Conservation (phyloP, 2,113 vertebrate genomes). For the Heloderma charlesbogerti region DNA sequence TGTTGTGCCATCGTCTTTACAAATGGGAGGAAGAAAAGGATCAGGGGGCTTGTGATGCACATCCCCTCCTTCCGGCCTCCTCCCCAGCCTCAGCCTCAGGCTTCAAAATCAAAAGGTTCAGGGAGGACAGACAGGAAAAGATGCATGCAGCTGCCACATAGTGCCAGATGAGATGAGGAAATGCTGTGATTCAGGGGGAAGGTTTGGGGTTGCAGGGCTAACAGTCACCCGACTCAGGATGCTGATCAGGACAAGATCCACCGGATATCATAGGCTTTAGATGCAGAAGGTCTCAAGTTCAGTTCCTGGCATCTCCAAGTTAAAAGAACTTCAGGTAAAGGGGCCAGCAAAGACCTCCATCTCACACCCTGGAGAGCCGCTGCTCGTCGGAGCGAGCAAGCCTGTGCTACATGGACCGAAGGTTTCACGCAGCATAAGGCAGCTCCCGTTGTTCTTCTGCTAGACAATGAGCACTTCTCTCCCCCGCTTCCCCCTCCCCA, state of each 20-base stretch:
- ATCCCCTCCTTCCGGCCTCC: background rate
- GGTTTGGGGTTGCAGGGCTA: background rate
- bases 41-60: background rate
- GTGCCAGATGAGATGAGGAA: background rate
- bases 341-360: too few species aligned
- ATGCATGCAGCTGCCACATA: rapidly evolving
- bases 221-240: background rate
- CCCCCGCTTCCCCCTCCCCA: background rate
- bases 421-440: background rate
- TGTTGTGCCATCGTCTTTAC: background rate
- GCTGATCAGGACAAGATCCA: too few species aligned
- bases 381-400: too few species aligned
- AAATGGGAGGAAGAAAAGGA: background rate
- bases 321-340: background rate
- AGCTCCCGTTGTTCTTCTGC: too few species aligned
- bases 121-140: slow-evolving; percentile 26
- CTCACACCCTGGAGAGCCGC: too few species aligned
- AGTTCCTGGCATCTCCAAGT: too few species aligned
- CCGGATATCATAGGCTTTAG: background rate
- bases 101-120: background rate
- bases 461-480: background rate
- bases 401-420: background rate
- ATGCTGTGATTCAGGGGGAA: slow-evolving; percentile 21
- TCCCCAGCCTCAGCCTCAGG: background rate
- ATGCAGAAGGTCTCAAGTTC: background rate